Evolutionary conservation across 2,113 vertebrate species (phyloP).

Genomic region (Corythoichthys intestinalis): DNA sequence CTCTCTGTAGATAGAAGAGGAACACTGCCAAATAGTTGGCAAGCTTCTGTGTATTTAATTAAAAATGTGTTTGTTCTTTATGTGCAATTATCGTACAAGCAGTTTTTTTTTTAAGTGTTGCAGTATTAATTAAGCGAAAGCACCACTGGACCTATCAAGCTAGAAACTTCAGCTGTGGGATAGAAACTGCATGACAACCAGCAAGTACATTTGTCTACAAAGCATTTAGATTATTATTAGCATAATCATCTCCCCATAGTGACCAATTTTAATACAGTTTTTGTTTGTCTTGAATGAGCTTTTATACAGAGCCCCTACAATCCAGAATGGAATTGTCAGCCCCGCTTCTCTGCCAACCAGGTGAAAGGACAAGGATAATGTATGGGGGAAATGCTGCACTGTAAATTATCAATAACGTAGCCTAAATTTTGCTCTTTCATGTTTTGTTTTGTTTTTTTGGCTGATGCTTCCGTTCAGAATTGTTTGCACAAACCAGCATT

Average conservation of each 20-base stretch:
- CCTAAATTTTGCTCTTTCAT: constrained; percentile 48
- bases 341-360: constrained; percentile 51
- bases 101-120: constrained; percentile 14
- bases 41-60: constrained; percentile 42
- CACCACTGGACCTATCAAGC: constrained; percentile 15
- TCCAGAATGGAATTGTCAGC: constrained; percentile 35
- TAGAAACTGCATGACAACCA: constrained; percentile 31
- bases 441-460: constrained; percentile 36
- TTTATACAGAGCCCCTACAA: constrained; percentile 46
- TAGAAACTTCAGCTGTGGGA: constrained; percentile 20
- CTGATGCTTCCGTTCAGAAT: constrained; percentile 53
- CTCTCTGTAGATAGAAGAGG: constrained; percentile 24
- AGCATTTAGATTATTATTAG: constrained; percentile 47
- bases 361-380: constrained; percentile 33
- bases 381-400: constrained; percentile 38
- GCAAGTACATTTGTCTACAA: constrained; percentile 42
- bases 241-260: constrained; percentile 18
- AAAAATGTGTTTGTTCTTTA: constrained; percentile 29
- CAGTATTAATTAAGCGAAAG: constrained; percentile 11
- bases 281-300: constrained; percentile 40
- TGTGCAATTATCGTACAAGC: constrained; percentile 21
- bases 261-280: constrained; percentile 24
- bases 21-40: constrained; percentile 54
- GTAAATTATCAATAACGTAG: constrained; percentile 57
- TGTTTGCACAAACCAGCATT: constrained; percentile 65